These are phyloP conservation scores for Erpobdella octoculata DNA, from an alignment of 2,888 invertebrate genomes.

Conservation along the genomic window DNA sequence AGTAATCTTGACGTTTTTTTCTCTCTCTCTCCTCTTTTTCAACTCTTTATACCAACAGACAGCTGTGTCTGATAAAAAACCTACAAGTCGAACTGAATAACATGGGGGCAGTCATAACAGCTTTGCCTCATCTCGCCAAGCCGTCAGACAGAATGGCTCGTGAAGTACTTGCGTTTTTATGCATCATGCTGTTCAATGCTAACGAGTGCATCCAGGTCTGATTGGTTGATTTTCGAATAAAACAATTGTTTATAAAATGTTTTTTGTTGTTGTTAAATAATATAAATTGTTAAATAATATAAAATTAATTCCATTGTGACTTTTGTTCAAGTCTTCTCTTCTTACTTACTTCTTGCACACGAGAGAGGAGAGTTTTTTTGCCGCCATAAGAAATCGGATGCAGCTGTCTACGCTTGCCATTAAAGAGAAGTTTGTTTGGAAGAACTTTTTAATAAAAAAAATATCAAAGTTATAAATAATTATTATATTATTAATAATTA, in stretches of 20 bases:
- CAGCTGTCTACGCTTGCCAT: slow-evolving; percentile 42
- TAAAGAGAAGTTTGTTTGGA: slow-evolving; percentile 41
- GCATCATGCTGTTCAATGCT: slow-evolving; percentile 43
- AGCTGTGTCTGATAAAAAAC: slow-evolving; percentile 36
- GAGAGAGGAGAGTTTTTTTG: slow-evolving; percentile 43
- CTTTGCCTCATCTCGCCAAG: slow-evolving; percentile 41
- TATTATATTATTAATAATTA: neutral
- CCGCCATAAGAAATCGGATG: slow-evolving; percentile 41
- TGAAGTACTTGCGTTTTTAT: slow-evolving; percentile 41
- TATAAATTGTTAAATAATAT: neutral
- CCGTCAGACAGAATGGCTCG: slow-evolving; percentile 40
- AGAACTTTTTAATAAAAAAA: too few species aligned
- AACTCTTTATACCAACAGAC: slow-evolving; percentile 32
- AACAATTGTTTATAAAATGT: neutral
- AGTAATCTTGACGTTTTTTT: neutral
- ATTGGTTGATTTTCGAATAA: too few species aligned
- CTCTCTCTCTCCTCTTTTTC: neutral
- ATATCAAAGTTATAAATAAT: neutral
- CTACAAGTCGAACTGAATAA: slow-evolving; percentile 40
- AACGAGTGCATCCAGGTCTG: slow-evolving; percentile 41
- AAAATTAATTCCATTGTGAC: neutral
- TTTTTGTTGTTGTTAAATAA: neutral
- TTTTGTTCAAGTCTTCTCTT: slow-evolving; percentile 33
- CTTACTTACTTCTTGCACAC: slow-evolving; percentile 42
- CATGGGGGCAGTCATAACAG: slow-evolving; percentile 39